Conservation (phyloP, 2,888 invertebrate species). For the Onchidella celtica region DNA sequence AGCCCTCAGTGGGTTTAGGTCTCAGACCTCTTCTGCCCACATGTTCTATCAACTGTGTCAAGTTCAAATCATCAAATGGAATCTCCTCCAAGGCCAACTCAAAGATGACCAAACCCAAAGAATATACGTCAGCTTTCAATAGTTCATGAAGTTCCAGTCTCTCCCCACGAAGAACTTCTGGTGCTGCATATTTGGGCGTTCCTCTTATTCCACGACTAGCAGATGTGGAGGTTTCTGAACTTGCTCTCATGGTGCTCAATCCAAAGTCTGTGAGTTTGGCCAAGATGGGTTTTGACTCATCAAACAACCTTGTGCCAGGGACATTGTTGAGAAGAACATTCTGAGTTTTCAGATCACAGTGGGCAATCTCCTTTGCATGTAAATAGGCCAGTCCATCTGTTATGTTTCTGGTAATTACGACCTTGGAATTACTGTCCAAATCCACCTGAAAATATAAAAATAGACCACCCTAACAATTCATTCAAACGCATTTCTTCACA, state of each 20-base stretch:
- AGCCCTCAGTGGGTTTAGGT: neutral
- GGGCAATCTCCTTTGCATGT: neutral
- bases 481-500: too few relatives aligned
- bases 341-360: slow-evolving; percentile 15
- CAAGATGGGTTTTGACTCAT: neutral
- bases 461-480: too few relatives aligned
- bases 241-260: slow-evolving; percentile 1
- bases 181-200: slow-evolving; percentile 16
- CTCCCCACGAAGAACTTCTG: slow-evolving; percentile 15
- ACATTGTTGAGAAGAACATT: slow-evolving; percentile 24
- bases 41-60: neutral
- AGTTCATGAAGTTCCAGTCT: neutral
- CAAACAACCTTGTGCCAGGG: neutral
- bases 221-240: neutral
- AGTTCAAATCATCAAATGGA: slow-evolving; percentile 16
- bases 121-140: slow-evolving; percentile 22
- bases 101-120: slow-evolving; percentile 10
- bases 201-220: neutral
- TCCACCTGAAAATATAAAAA: slow-evolving; percentile 15
- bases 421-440: neutral
- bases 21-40: neutral
- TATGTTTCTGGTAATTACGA: neutral
- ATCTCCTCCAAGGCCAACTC: neutral
- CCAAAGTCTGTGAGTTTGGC: slow-evolving; percentile 32
- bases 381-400: slow-evolving; percentile 9